Percentiles rank a stretch among this genome's conserved stretches.
Conservation (phyloP, 2,113 vertebrate genomes). For the Noturus placidus region DNA sequence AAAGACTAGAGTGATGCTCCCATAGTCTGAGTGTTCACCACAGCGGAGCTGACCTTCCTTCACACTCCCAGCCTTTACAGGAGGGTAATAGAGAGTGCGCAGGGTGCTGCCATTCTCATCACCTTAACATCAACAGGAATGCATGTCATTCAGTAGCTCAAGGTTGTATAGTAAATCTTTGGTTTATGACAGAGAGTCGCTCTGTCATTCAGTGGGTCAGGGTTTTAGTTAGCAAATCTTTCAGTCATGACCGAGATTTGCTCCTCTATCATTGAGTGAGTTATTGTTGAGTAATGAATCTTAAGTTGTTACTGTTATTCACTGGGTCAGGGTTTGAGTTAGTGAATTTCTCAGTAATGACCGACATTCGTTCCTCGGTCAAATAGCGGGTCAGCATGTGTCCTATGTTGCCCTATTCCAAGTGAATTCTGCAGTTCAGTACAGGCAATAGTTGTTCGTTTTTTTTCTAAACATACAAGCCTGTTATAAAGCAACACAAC, state of each 20-base stretch:
- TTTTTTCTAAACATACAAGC: neutral
- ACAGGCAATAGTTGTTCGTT: no score
- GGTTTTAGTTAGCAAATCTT: neutral
- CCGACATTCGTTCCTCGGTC: no score
- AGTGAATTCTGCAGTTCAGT: neutral
- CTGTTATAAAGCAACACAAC: neutral
- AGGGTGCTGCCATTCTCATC: constrained; percentile 61
- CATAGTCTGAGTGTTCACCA: constrained; percentile 76
- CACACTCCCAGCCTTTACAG: constrained; percentile 49
- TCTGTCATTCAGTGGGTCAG: neutral
- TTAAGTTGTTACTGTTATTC: neutral
- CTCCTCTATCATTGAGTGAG: neutral
- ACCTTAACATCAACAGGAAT: constrained; percentile 49
- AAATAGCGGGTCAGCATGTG: no score
- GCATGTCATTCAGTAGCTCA: neutral
- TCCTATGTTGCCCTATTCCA: neutral
- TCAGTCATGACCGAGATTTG: neutral
- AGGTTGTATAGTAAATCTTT: neutral
- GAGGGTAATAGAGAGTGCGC: constrained; percentile 70
- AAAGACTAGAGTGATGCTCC: constrained; percentile 74
- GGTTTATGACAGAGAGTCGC: neutral
- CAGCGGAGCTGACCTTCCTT: constrained; percentile 72
- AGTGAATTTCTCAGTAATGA: neutral
- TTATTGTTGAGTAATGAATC: neutral
- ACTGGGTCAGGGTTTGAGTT: neutral